Conservation (phyloP, 2,888 invertebrate species). For the Sinhomidia bicolor region DNA sequence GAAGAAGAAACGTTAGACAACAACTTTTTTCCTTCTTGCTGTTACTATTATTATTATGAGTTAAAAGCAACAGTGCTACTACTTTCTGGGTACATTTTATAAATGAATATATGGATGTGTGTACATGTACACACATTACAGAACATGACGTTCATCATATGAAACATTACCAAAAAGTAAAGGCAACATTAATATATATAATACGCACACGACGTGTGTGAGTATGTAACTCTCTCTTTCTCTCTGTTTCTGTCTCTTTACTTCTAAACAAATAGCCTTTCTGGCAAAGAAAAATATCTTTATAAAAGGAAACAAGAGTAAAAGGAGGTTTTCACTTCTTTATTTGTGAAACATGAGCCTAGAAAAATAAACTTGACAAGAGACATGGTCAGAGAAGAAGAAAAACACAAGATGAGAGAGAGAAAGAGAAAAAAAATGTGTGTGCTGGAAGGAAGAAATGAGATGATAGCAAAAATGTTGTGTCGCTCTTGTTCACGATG, state of each 20-base stretch:
- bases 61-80: conserved; percentile 51
- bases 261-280: not conserved
- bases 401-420: not conserved
- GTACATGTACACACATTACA: not conserved
- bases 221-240: not conserved
- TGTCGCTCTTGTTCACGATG: conserved; percentile 1
- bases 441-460: no score
- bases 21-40: not conserved
- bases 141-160: not conserved
- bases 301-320: not conserved
- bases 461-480: conserved; percentile 6
- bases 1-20: not conserved
- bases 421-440: not conserved
- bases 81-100: conserved; percentile 20
- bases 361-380: conserved; percentile 25
- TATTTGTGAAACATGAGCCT: conserved; percentile 37
- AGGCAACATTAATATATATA: not conserved
- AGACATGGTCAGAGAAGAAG: conserved; percentile 11
- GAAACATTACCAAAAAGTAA: conserved; percentile 5
- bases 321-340: not conserved
- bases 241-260: not conserved
- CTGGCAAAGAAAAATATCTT: not conserved
- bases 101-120: conserved; percentile 15
- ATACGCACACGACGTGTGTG: no score
- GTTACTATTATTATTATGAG: no score